Base-by-base conservation (phyloP, 37 sponge, comb jelly and placozoan species). In the Aphrocallistes beatrix region DNA sequence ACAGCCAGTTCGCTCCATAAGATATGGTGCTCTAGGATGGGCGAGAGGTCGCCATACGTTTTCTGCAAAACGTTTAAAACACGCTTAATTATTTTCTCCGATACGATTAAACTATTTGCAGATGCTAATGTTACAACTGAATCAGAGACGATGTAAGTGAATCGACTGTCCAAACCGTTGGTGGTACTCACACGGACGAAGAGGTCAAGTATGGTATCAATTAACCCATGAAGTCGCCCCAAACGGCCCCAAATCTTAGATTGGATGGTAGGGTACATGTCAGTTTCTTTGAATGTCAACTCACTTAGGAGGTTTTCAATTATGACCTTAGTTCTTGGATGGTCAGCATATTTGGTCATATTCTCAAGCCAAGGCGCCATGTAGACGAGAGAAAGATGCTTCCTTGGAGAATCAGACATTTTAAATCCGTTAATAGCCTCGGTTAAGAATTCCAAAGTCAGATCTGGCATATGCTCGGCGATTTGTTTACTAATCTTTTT, bases 1-100 rank as follows among this genome's bases (percentile, higher is more conserved):
- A 60, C 75, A 60, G 75, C 75, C 21, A 60, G n/a, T 60, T 60
- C 75, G 75, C n/a, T 60, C 75, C 75, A 60, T 60, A 60, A 30
- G n/a, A 60, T 60, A 13, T 60, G 75, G n/a, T 60, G 75, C 34
- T 60, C 75, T 32, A 60, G 75, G 10, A 60, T 60, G 3, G 75
- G 75, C 17, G 75, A 60, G 3, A 60, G 21, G 21, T 60, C 75
- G 3, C 75, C 75, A 28, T 30, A 60, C 34, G 75, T 60, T 60
- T 60, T 60, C 21, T 60, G 75, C 75, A 60, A 60, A 6, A 60
- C 75, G 75, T 8, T 60, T 28, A 60, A 60, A 60, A 60, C 21
- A 3, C 75, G 75, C 34, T 60, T 60, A 19, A 60, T 60, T 25
- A 60, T 60, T 28, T 28, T 21, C 75, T 60, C 75, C 10, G 32